A percentile compares a stretch with the other conserved stretches of the same genome.
Evolutionary conservation across 2,797 vertebrate genomes (phyloP).

Genomic region (Sebastes matsubarae): DNA sequence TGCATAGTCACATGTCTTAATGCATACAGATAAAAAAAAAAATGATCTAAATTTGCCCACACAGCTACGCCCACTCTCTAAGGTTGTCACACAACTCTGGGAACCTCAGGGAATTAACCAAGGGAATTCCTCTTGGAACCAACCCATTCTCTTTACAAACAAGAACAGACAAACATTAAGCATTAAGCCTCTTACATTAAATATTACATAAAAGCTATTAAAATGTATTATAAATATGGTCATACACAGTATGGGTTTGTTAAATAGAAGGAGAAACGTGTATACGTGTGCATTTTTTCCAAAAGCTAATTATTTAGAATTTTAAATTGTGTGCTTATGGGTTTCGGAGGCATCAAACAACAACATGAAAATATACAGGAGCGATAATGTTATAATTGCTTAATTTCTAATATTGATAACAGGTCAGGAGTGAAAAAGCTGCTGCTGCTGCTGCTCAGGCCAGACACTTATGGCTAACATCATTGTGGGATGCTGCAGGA

Average conservation of each 20-base stretch:
- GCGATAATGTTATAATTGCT: not conserved
- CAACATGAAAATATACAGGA: not conserved
- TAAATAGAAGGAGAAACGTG: not conserved
- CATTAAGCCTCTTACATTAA: not conserved
- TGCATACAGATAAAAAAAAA: not conserved
- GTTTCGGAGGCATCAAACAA: too few species aligned
- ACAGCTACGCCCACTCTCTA: not conserved
- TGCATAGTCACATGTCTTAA: not conserved
- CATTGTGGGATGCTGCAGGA: not conserved
- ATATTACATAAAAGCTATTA: constrained; percentile 21
- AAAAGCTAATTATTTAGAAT: not conserved
- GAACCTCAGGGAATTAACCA: not conserved
- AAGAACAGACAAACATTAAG: not conserved
- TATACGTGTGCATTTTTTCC: not conserved
- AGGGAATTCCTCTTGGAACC: not conserved
- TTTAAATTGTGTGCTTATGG: not conserved
- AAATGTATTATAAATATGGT: not conserved
- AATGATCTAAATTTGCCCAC: not conserved
- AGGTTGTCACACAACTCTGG: not conserved
- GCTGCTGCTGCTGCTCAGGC: not conserved
- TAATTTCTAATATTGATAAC: not conserved
- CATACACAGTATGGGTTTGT: not conserved
- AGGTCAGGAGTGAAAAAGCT: not conserved
- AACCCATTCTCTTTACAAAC: constrained; percentile 15
- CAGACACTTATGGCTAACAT: not conserved